Base-by-base conservation (phyloP, 2,888 invertebrate genomes). In the Ophion ventricosus region DNA sequence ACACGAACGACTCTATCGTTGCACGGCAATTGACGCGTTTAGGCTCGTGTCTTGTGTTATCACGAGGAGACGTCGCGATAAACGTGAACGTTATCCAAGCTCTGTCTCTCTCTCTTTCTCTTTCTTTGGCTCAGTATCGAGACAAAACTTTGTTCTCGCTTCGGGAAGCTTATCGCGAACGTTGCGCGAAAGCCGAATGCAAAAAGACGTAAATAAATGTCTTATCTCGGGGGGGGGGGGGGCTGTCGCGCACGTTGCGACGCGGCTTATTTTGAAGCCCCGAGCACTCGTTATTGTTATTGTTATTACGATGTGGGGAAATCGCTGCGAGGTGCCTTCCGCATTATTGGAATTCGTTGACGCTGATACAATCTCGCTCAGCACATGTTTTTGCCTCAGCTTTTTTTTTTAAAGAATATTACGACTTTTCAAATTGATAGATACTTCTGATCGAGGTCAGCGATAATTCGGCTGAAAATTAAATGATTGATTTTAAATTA, bases 141-240 rank as follows among this genome's bases (percentile, higher is more conserved):
- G 14, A 11, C 14, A 11, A 49, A 49, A 49, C 23, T 14, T 49
- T 17, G n/a, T 20, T 61, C 3, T 43, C 14, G 17, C 43, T 59
- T 17, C 25, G 23, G 57, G 35, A 5, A 23, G 57, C 23, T 73
- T 61, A 61, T 73, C 73, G 73, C 23, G 43, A 23, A 43, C 61
- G 49, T 49, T 11, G 49, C 61, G 40, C 25, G 43, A 72, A 56
- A 57, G 17, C 10, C 43, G 49, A 49, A 64, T 49, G 26, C 11
- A 57, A 72, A 57, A 23, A 49, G 49, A 49, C 14, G 17, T 2
- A 14, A 49, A 25, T 23, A 3, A 25, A 0, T 59, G 11, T 73
- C 61, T 73, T 73, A 73, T 61, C 73, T 73, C 73, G 61, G 59
- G n/a, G n/a, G n/a, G n/a, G n/a, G n/a, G n/a, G n/a, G n/a, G n/a